A percentile compares a stretch with the other conserved stretches of the same genome.
Evolutionary conservation across 2,797 vertebrate genomes (phyloP).

Genomic region (Chiloscyllium punctatum): DNA sequence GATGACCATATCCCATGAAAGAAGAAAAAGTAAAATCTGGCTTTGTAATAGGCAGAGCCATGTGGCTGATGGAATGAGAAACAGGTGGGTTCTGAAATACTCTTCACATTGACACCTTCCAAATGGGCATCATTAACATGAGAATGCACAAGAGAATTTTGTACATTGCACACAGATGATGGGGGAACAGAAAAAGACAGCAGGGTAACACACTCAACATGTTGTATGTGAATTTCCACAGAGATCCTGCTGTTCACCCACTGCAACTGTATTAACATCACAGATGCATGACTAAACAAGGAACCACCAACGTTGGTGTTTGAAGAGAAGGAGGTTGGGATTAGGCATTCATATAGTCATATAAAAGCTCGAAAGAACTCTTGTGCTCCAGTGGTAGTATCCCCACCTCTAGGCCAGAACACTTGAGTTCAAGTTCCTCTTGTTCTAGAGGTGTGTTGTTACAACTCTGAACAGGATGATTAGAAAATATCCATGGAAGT

Average conservation of each 20-base stretch:
- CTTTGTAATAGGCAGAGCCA: not conserved
- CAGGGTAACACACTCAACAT: not conserved
- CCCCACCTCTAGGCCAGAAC: no score
- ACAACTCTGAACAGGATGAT: no score
- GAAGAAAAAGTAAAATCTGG: not conserved
- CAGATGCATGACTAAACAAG: not conserved
- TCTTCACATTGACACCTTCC: not conserved
- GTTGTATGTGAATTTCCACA: not conserved
- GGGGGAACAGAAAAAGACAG: not conserved
- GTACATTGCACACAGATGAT: not conserved
- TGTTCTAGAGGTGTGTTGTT: no score
- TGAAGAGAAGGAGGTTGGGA: not conserved
- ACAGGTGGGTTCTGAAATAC: not conserved
- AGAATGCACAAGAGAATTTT: not conserved
- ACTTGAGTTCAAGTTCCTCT: no score
- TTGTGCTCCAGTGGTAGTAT: no score
- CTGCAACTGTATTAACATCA: not conserved
- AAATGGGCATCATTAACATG: not conserved
- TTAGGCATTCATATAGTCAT: not conserved
- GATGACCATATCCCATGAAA: no score
- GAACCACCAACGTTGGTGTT: not conserved
- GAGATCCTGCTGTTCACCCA: not conserved
- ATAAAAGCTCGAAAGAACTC: not conserved
- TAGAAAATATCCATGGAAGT: no score
- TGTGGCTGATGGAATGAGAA: not conserved